phyloP scores from a whole-genome alignment of 2,113 vertebrate species.

The Rattus rattus region DNA sequence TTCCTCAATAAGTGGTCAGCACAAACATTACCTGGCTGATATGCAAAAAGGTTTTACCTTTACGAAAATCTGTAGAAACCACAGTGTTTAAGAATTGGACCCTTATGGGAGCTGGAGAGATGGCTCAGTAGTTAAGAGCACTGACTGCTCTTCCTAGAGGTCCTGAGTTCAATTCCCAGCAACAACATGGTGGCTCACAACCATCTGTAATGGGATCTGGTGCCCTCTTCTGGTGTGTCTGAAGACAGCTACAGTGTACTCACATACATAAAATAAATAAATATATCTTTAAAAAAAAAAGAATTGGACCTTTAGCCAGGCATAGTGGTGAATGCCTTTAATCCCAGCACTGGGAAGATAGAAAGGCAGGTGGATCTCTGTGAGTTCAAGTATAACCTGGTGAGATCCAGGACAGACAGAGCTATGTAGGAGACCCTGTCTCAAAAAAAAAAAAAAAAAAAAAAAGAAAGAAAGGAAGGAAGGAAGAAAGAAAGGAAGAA shows the following conservation, averaged over 20 bases:
- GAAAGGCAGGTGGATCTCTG: background rate
- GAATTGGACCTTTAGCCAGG: background rate
- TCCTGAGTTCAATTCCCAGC: too few species aligned
- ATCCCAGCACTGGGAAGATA: background rate
- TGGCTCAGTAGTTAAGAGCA: too few species aligned
- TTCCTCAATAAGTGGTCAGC: background rate
- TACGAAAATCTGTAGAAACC: background rate
- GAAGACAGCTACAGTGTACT: too few species aligned
- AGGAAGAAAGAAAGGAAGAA: background rate
- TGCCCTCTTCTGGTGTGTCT: too few species aligned
- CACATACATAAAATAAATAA: too few species aligned
- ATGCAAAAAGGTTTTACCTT: background rate
- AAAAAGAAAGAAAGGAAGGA: too few species aligned
- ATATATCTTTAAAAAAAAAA: background rate
- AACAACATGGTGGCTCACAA: too few species aligned
- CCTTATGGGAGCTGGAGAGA: too few species aligned
- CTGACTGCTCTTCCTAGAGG: too few species aligned
- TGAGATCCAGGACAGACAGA: background rate
- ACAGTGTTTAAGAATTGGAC: background rate
- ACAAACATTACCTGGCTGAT: background rate
- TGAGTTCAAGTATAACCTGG: background rate
- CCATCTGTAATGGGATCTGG: too few species aligned
- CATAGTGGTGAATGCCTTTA: background rate
- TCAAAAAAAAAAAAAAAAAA: background rate
- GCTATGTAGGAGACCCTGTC: background rate